Conservation (phyloP, 2,113 vertebrate species). For the Hirundichthys speculiger region DNA sequence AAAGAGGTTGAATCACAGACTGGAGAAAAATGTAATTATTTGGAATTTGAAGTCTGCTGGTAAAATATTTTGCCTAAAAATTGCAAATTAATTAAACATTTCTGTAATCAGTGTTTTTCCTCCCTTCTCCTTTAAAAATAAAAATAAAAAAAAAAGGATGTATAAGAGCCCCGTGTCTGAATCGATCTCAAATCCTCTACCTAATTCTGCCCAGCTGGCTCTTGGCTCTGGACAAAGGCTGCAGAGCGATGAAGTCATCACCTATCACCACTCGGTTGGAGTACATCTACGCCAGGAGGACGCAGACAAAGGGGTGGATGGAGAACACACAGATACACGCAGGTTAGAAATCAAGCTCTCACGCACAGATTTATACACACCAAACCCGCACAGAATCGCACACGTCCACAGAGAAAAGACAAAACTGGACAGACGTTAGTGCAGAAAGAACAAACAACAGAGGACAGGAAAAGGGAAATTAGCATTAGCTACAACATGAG, state of each 20-base stretch:
- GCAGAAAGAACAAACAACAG: constrained; percentile 43
- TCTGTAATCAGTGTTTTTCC: background rate
- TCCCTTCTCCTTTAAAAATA: background rate
- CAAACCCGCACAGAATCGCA: background rate
- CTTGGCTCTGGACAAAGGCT: constrained; percentile 98
- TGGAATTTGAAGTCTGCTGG: background rate
- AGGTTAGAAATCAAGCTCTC: constrained; percentile 51
- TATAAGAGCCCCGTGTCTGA: constrained; percentile 39
- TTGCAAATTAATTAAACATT: constrained; percentile 55
- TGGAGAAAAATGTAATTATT: too few relatives aligned
- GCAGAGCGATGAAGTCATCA: constrained; percentile 99
- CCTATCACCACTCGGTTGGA: constrained; percentile 96
- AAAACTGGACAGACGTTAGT: constrained; percentile 45
- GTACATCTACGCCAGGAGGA: constrained; percentile 93
- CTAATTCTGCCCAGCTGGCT: constrained; percentile 99
- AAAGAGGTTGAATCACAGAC: too few relatives aligned
- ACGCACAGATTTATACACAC: background rate
- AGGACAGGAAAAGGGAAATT: constrained; percentile 10
- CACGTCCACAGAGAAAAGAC: constrained; percentile 20
- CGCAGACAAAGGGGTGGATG: constrained; percentile 42
- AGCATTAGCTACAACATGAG: constrained; percentile 22
- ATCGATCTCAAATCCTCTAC: constrained; percentile 88
- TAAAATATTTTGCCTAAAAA: constrained; percentile 3
- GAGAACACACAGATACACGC: constrained; percentile 41
- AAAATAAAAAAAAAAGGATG: too few relatives aligned